A percentile compares a stretch with the other conserved stretches of the same genome.
Conservation (phyloP, 1,140 invertebrate species). For the Hylyphantes graminicola region DNA sequence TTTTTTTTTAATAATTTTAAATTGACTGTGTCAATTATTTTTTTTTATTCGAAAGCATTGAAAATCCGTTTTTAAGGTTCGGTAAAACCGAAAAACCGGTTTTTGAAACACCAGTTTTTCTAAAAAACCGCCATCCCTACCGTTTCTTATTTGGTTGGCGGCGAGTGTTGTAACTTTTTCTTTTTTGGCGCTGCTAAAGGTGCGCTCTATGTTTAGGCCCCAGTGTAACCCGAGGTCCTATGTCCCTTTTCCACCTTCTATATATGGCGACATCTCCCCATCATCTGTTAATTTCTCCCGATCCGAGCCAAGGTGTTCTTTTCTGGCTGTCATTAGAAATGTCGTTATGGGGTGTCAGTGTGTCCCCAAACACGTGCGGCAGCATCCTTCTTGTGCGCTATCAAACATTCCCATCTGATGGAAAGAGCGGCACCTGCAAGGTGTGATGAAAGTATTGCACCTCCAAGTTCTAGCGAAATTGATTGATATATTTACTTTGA, state of each 20-base stretch:
- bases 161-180: conserved; percentile 29
- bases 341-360: neutral
- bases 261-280: conserved; percentile 22
- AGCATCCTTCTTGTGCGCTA: neutral
- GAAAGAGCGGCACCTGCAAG: neutral
- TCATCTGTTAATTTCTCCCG: conserved; percentile 47
- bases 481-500: no score
- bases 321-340: neutral
- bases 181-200: conserved; percentile 44
- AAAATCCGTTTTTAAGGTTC: no score
- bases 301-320: neutral
- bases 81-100: no score
- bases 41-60: no score
- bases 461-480: no score
- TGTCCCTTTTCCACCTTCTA: conserved; percentile 40
- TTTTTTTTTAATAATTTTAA: neutral
- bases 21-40: conserved; percentile 5
- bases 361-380: neutral
- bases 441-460: neutral
- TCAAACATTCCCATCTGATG: neutral
- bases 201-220: conserved; percentile 32
- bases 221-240: conserved; percentile 19
- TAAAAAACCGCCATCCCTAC: no score
- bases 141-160: no score
- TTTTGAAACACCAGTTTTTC: no score